Percentiles rank a stretch among this genome's conserved stretches.
These are phyloP conservation scores for Ctenoplectra terminalis DNA, from an alignment of 1,140 invertebrate genomes.

Conservation along the genomic window DNA sequence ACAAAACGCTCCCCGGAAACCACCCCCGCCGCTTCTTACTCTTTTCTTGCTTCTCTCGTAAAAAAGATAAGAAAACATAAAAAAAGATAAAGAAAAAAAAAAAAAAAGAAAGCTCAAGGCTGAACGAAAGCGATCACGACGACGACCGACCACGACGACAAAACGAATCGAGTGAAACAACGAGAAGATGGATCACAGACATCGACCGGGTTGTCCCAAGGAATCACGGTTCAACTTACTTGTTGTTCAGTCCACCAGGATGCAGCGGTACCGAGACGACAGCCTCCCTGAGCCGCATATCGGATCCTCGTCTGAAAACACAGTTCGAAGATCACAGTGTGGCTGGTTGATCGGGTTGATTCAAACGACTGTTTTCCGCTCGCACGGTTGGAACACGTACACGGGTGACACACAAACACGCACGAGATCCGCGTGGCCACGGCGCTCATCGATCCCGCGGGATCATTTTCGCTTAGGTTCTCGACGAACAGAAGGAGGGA, in stretches of 20 bases:
- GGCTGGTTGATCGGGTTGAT: background rate
- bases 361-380: too few species aligned
- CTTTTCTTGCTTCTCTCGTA: background rate
- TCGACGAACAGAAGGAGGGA: background rate
- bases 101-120: too few species aligned
- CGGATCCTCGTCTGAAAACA: slow-evolving; percentile 74
- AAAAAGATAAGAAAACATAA: too few species aligned
- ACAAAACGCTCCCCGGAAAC: background rate
- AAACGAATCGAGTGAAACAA: background rate
- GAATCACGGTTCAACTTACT: slow-evolving; percentile 70
- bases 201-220: background rate
- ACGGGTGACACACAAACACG: too few species aligned
- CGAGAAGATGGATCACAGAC: background rate
- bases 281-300: slow-evolving; percentile 80
- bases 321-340: background rate
- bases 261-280: slow-evolving; percentile 73
- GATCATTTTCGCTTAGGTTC: background rate
- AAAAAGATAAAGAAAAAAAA: too few species aligned
- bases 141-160: too few species aligned
- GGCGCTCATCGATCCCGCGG: slow-evolving; percentile 5
- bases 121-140: slow-evolving; percentile 12
- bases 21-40: too few species aligned
- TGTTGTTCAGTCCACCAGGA: slow-evolving; percentile 77
- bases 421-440: slow-evolving; percentile 3
- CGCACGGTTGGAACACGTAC: too few species aligned